Conservation (phyloP, 64 coral and sea anemone genomes). For the Orbicella faveolata region DNA sequence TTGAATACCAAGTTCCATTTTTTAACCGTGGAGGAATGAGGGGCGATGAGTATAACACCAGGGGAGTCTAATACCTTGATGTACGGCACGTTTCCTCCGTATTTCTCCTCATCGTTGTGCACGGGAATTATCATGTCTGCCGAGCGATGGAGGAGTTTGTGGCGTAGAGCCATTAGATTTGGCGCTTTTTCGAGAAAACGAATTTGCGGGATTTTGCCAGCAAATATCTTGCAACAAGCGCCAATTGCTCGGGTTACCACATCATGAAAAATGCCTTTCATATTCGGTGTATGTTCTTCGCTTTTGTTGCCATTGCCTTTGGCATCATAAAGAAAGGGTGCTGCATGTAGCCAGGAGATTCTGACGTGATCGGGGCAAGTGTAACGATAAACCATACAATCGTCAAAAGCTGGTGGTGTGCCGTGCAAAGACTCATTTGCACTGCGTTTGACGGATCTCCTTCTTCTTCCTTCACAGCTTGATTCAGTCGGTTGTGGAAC, state of each 20-base stretch:
- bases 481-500: not conserved
- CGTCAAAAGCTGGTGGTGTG: not conserved
- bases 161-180: not conserved
- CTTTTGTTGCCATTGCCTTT: not conserved
- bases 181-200: not conserved
- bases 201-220: not conserved
- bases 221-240: not conserved
- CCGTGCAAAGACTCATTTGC: not conserved
- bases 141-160: not conserved
- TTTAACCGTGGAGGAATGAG: not conserved
- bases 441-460: not conserved
- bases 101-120: not conserved
- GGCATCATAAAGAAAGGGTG: not conserved
- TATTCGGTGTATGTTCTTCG: not conserved
- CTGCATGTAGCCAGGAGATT: not conserved
- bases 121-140: not conserved
- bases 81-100: not conserved
- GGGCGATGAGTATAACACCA: not conserved
- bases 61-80: not conserved
- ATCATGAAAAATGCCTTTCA: not conserved
- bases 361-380: not conserved
- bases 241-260: not conserved
- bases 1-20: conserved; percentile 31
- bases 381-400: not conserved
- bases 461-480: not conserved